phyloP scores from a whole-genome alignment of 2,797 vertebrate genomes.

The Enteromius paludinosus region DNA sequence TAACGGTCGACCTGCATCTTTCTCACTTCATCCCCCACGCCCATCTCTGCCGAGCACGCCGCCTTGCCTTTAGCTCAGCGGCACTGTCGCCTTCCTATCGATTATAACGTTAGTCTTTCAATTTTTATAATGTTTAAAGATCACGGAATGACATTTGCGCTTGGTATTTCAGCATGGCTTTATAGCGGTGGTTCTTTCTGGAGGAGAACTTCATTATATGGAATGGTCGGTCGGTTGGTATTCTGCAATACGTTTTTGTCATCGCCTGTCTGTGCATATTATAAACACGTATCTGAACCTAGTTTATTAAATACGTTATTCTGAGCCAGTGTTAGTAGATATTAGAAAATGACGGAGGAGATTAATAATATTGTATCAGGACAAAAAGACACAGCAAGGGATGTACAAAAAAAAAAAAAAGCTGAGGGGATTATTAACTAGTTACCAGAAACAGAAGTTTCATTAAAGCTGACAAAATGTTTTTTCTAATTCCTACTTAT shows the following conservation, averaged over 20 bases:
- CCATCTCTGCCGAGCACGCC: slow-evolving; percentile 37
- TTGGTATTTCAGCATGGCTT: not conserved
- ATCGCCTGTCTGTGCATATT: not conserved
- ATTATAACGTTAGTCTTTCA: not conserved
- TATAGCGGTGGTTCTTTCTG: not conserved
- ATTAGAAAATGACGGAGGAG: not conserved
- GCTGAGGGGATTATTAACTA: not conserved
- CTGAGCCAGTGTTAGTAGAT: not conserved
- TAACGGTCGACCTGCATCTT: slow-evolving; percentile 35
- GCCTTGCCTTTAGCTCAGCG: slow-evolving; percentile 9
- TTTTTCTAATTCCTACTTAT: not conserved
- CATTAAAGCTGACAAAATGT: not conserved
- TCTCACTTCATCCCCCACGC: slow-evolving; percentile 51
- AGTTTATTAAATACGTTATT: not conserved
- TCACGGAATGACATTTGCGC: not conserved
- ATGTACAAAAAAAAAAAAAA: not conserved
- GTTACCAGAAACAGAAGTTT: not conserved
- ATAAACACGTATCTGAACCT: not conserved
- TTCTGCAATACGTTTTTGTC: not conserved
- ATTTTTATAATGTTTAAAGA: not conserved
- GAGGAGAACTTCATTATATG: not conserved
- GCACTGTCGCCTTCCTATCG: not conserved
- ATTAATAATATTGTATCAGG: not conserved
- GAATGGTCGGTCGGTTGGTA: not conserved
- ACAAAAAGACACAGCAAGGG: not conserved